A percentile compares a stretch with the other conserved stretches of the same genome.
phyloP scores from a whole-genome alignment of 2,113 vertebrate species.

The Ceyx cyanopectus region DNA sequence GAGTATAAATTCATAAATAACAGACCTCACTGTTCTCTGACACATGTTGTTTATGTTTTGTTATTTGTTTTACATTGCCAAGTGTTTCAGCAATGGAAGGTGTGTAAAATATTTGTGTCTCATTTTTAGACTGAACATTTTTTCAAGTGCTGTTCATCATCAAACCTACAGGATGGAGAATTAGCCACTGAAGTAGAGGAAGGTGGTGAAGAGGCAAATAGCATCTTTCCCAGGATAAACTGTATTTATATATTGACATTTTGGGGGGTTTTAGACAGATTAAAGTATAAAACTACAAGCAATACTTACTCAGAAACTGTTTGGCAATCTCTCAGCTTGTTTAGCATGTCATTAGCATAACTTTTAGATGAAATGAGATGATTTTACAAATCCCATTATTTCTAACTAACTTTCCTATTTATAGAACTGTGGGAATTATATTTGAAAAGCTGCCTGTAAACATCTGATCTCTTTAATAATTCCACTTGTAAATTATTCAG shows the following conservation, averaged over 20 bases:
- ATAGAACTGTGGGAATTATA: constrained; percentile 72
- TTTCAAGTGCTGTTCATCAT: not conserved
- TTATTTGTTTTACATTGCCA: not conserved
- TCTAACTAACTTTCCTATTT: constrained; percentile 72
- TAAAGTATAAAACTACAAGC: constrained; percentile 8
- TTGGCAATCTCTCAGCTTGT: not conserved
- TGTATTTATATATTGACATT: not conserved
- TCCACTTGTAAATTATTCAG: constrained; percentile 83
- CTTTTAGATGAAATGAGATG: constrained; percentile 50
- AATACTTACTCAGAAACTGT: constrained; percentile 1
- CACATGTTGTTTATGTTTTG: not conserved
- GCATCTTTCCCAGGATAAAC: not conserved
- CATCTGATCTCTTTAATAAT: constrained; percentile 81
- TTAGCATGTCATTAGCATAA: constrained; percentile 25
- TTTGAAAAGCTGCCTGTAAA: constrained; percentile 79
- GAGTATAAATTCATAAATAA: not conserved
- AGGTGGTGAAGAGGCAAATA: not conserved
- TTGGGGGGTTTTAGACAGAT: not conserved
- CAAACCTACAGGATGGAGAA: not conserved
- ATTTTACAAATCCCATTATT: constrained; percentile 66
- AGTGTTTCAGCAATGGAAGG: constrained; percentile 7
- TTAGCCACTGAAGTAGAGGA: constrained; percentile 12
- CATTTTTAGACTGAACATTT: constrained; percentile 15
- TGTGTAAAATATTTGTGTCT: not conserved
- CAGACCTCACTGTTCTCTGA: not conserved